Base-by-base conservation (phyloP, 2,888 invertebrate genomes). In the Trissolcus japonicus region DNA sequence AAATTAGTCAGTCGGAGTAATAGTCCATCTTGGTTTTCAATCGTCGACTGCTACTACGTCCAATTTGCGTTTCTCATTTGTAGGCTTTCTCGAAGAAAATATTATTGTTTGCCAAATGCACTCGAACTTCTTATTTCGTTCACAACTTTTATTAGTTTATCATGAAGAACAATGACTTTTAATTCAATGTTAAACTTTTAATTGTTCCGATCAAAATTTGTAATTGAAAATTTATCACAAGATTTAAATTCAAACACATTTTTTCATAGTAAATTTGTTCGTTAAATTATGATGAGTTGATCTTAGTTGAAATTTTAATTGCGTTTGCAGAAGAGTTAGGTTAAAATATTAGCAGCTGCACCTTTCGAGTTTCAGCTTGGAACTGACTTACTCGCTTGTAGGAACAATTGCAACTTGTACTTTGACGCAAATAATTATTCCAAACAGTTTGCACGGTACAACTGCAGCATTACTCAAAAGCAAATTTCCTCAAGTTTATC, bases 401-500 rank as follows among this genome's bases (percentile, higher is more conserved):
- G 46, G 60, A 74, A 62, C 62, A 74, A 74, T 74, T 61, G 67
- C 46, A 40, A 67, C 61, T 60, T 9, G 51, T 40, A 29, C 50
- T 14, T 40, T 50, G 53, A 54, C 57, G 56, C 51, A 51, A 67
- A 74, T 67, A 74, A 74, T 74, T 74, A 74, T 74, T 67, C 46
- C 35, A 61, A 66, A 51, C 66, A 66, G 60, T 61, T 51, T 61
- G 51, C 43, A 29, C 16, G 40, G 57, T 51, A 17, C 66, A 51
- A 54, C 62, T 51, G 29, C 21, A 55, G 56, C 40, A 25, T 65
- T 56, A 67, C 56, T 66, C 73, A 74, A 66, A 73, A 73, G 73
- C 60, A 66, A 74, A 74, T 74, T 74, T 67, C 73, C 73, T 74
- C 65, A 54, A 74, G 73, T 74, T 74, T 74, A 74, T 74, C 66